Evolutionary conservation across 2,888 invertebrate species (phyloP), one percentile per base, ranked within the genome.

Genomic region (Operophtera brumata): DNA sequence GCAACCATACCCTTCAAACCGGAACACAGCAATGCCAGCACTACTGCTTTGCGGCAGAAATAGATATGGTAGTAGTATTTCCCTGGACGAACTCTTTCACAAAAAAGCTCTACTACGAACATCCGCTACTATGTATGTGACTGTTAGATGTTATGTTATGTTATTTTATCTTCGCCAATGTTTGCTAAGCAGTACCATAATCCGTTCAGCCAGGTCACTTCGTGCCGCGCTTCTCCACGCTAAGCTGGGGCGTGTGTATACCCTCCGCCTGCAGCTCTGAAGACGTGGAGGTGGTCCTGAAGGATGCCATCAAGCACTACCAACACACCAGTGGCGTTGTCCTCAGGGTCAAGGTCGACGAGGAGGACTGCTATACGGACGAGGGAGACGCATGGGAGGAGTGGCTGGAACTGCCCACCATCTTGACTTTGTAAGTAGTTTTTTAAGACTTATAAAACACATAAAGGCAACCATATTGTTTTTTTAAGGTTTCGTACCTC

Each of bases 201-300:
- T 81, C 84, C 71, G 86, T 90, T 85, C 82, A 94, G 94, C 93
- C 94, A 71, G 93, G 92, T 78, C 94, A 94, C 84, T 94, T 94
- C 80, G 91, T 93, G 76, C 94, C 94, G 49, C 92, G 92, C 70
- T 94, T 94, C 80, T 93, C 93, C 20, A 92, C 93, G 60, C 84
- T 93, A 62, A 93, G 93, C 69, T 94, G 94, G 94, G 94, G 93
- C 0, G 78, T 94, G 13, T 94, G 94, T 71, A 84, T 94, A 43
- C 94, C 94, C 1, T 89, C 92, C 3, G 91, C 91, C 8, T 94
- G 94, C 72, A 85, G 91, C 13, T 86, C 91, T 14, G 86, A 91
- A 40, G 92, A 93, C 67, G 93, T 93, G 12, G 91, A 91, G 66
- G 79, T 81, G 62, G 79, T 93, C 57, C 73, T 94, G 60, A 91